Percentiles rank a stretch among this genome's conserved stretches.
Evolutionary conservation across 2,888 invertebrate species (phyloP).

Genomic region (Lathronympha strigana): DNA sequence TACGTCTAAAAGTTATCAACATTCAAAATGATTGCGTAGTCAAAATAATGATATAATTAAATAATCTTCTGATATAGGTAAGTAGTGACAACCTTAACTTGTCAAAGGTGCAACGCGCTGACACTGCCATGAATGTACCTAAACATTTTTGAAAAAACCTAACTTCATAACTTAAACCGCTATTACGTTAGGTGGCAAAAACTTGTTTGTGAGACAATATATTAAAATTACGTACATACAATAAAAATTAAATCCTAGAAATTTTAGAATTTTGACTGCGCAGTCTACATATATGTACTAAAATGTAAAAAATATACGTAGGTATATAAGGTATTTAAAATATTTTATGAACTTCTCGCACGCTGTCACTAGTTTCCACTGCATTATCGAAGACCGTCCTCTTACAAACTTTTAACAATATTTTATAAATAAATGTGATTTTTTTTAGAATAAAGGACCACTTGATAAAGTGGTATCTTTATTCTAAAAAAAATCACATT

Average conservation of each 20-base stretch:
- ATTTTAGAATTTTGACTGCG: neutral
- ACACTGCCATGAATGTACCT: too few relatives aligned
- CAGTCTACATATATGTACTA: neutral
- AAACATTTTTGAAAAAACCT: too few relatives aligned
- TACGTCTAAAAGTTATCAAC: neutral
- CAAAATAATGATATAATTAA: neutral
- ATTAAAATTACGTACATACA: neutral
- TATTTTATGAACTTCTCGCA: neutral
- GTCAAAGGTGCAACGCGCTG: too few relatives aligned
- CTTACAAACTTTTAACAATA: too few relatives aligned
- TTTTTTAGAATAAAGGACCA: too few relatives aligned
- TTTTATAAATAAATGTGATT: constrained; percentile 41
- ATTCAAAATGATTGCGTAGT: neutral
- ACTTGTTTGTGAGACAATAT: neutral
- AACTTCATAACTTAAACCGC: too few relatives aligned
- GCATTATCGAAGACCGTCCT: constrained; percentile 57
- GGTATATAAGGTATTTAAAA: too few relatives aligned
- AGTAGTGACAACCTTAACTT: too few relatives aligned
- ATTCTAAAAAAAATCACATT: constrained; percentile 43
- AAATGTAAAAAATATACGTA: neutral
- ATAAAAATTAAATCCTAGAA: neutral
- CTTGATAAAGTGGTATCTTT: too few relatives aligned
- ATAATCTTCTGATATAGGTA: too few relatives aligned
- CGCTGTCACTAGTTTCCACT: constrained; percentile 7
- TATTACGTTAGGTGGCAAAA: too few relatives aligned